Percentiles rank a stretch among this genome's conserved stretches.
Evolutionary conservation across 2,797 vertebrate species (phyloP).

Genomic region (Manis javanica): DNA sequence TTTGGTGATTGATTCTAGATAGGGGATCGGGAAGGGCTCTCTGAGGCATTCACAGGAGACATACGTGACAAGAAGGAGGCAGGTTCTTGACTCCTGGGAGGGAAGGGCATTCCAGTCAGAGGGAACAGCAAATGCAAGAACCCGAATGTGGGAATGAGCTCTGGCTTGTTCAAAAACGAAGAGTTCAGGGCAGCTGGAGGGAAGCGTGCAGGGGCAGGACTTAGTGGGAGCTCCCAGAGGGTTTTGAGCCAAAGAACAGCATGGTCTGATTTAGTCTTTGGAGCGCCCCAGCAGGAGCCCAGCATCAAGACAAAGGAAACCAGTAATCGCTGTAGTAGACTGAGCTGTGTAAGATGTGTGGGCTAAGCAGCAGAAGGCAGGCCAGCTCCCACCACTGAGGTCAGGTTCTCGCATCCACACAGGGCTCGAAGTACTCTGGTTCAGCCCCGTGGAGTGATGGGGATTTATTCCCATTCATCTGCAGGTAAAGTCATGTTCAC

Average conservation of each 20-base stretch:
- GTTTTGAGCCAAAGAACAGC: background rate
- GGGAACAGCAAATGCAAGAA: background rate
- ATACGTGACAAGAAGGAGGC: background rate
- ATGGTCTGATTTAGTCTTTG: background rate
- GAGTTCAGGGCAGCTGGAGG: background rate
- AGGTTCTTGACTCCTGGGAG: background rate
- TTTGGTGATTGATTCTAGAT: background rate
- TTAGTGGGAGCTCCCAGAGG: background rate
- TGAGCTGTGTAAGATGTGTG: accelerated
- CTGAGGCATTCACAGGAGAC: background rate
- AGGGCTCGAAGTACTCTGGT: background rate
- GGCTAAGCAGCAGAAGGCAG: background rate
- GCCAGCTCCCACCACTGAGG: background rate
- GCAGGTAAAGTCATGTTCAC: background rate
- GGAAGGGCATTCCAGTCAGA: background rate
- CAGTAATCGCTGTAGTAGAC: background rate
- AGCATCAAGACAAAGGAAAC: accelerated
- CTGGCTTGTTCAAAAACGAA: background rate
- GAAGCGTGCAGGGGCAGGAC: background rate
- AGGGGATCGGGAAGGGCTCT: background rate
- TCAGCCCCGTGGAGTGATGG: accelerated
- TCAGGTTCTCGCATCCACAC: accelerated
- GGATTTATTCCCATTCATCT: background rate
- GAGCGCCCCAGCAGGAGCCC: background rate
- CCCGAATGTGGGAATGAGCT: background rate